A percentile compares a stretch with the other conserved stretches of the same genome.
phyloP scores from a whole-genome alignment of 23 tunicate species.

The Diplosoma virens region DNA sequence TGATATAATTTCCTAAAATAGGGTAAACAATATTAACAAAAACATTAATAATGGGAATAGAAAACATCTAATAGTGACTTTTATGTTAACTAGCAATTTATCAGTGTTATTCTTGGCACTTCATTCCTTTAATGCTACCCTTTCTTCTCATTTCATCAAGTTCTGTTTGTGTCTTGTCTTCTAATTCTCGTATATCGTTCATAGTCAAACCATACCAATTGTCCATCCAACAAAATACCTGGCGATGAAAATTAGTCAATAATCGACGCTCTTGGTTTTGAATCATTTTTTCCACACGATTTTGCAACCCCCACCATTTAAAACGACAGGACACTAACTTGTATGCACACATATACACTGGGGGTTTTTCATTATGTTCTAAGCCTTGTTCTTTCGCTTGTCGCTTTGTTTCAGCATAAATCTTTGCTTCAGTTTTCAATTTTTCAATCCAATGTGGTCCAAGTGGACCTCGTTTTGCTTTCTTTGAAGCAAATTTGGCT shows the following conservation, averaged over 20 bases:
- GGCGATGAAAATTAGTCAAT: slow-evolving; percentile 82
- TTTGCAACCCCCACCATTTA: slow-evolving; percentile 83
- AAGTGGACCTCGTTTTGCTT: slow-evolving; percentile 36
- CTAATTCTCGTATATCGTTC: slow-evolving; percentile 79
- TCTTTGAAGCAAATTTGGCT: slow-evolving; percentile 4
- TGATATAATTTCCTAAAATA: no score
- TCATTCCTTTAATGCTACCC: slow-evolving; percentile 72
- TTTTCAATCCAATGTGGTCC: slow-evolving; percentile 47
- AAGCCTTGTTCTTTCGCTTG: not conserved
- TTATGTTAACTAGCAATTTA: no score
- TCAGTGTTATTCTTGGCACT: no score
- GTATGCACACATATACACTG: slow-evolving; percentile 81
- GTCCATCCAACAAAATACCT: slow-evolving; percentile 93
- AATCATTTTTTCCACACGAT: slow-evolving; percentile 58
- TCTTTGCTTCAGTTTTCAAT: slow-evolving; percentile 8
- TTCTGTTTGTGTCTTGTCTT: slow-evolving; percentile 82
- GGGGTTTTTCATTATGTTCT: not conserved
- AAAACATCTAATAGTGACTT: no score
- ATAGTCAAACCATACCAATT: slow-evolving; percentile 80
- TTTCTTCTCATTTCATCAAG: slow-evolving; percentile 50
- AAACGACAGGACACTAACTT: slow-evolving; percentile 84
- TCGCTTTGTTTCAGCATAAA: no score
- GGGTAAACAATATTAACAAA: no score
- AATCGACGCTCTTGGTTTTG: slow-evolving; percentile 62
- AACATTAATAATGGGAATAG: no score